Base-by-base conservation (phyloP, 2,797 vertebrate genomes). In the Leucoraja ocellata region DNA sequence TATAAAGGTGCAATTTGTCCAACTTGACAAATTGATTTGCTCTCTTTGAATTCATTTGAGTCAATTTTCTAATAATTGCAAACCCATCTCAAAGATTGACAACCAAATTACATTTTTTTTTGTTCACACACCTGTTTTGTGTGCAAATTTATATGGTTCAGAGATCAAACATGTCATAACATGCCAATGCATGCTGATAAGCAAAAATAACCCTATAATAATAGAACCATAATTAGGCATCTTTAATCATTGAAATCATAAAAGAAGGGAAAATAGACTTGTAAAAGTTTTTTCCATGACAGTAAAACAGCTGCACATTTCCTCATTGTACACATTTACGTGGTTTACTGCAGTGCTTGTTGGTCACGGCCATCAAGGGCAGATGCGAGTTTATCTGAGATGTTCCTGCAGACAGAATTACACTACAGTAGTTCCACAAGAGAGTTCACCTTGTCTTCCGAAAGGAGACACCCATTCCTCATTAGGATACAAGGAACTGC, bases 11-110 rank as follows among this genome's bases (percentile, higher is more conserved):
- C 28, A 88, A 65, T 88, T 65, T 68, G n/a, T 88, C 63, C 16
- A 68, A 68, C n/a, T n/a, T n/a, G 63, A 68, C n/a, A 36, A 68
- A 88, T 88, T 88, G 84, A 88, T 88, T 88, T 36, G 7, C 65
- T 68, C 84, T 68, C 84, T 88, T 88, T 88, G 84, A 88, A 36
- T 88, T 68, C 25, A 84, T 84, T 84, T 61, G 81, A 84, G 81
- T 84, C 84, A 88, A 68, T 88, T 68, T 65, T 68, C 14, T 39
- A 88, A 88, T 92, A 76, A 76, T 92, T 92, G 68, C 73, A 76
- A 74, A 92, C 73, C 25, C 11, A 58, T 92, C 39, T 58, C 23
- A 76, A 76, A 76, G 90, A 76, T 58, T 74, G 90, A 92, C 90
- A 92, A 58, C 10, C 76, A 92, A 92, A 92, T 92, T 54, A 58